Evolutionary conservation across 2,113 vertebrate genomes (phyloP).

Genomic region (Motacilla tschutschensis): DNA sequence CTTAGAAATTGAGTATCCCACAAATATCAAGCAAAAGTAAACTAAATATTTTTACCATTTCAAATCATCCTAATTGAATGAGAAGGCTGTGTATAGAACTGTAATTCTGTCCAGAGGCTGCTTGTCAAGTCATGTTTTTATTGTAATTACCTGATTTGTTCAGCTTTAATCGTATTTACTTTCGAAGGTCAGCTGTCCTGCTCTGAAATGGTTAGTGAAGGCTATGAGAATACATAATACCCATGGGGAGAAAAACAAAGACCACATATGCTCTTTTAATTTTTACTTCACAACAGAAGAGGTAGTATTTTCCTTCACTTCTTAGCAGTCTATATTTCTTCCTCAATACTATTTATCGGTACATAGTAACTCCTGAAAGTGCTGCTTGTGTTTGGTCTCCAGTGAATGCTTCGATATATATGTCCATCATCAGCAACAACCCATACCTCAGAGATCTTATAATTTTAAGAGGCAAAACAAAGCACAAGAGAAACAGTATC

Average conservation of each 20-base stretch:
- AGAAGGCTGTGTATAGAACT: slow-evolving; percentile 67
- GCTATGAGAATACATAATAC: slow-evolving; percentile 31
- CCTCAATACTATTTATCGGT: background rate
- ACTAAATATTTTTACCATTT: slow-evolving; percentile 45
- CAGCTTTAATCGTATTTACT: slow-evolving; percentile 77
- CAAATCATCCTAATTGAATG: slow-evolving; percentile 62
- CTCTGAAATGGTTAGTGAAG: slow-evolving; percentile 57
- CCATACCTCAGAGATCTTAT: background rate
- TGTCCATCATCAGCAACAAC: background rate
- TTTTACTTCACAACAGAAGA: background rate
- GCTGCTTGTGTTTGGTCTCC: background rate
- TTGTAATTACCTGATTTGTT: slow-evolving; percentile 81
- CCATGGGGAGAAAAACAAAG: slow-evolving; percentile 14
- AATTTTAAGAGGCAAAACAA: background rate
- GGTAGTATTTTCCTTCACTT: background rate
- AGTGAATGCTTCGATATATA: background rate
- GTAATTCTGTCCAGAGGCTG: slow-evolving; percentile 78
- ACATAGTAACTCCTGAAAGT: background rate
- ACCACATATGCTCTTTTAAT: slow-evolving; percentile 2
- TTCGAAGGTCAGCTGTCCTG: slow-evolving; percentile 76
- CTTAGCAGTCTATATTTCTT: background rate
- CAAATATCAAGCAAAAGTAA: slow-evolving; percentile 40
- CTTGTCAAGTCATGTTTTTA: slow-evolving; percentile 79
- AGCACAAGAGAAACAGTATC: background rate
- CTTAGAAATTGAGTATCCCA: background rate